Base-by-base conservation (phyloP, 2,797 vertebrate species). In the Tolypeutes matacus region DNA sequence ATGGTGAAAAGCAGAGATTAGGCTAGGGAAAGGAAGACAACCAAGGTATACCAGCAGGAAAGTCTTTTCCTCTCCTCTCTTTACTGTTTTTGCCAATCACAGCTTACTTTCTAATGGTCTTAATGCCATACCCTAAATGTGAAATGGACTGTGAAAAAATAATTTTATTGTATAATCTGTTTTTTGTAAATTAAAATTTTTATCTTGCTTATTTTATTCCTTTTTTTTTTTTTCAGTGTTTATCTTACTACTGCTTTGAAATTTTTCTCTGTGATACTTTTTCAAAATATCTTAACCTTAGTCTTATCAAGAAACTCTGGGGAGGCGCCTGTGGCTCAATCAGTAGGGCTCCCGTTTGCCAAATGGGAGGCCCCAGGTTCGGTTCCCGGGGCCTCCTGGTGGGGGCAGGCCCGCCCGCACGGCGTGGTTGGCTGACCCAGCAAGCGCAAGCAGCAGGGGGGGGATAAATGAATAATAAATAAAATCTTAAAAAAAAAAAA, bases 241-340 rank as follows among this genome's bases (percentile, higher is more conserved):
- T 73, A 31, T 93, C 53, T 76, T 92, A 81, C n/a, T 92, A 81
- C n/a, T 93, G 62, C 23, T 76, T 78, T n/a, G 89, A 90, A 95
- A 49, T 29, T 86, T 94, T 83, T 78, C 83, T 94, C 17, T 25
- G 25, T 70, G 46, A 91, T 21, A 60, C 42, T 70, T 88, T 93
- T 86, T 70, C n/a, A 88, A 67, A 96, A 36, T 91, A 86, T 70
- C 29, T 93, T 95, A 94, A 96, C 56, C 14, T 94, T 80, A 89
- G 58, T 91, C 64, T 94, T 89, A 69, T 20, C 90, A 58, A 93
- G 93, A 95, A 94, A 69, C 46, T 94, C 27, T 46, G n/a, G n/a
- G n/a, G n/a, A n/a, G n/a, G n/a, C n/a, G n/a, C n/a, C n/a, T n/a
- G n/a, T n/a, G n/a, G n/a, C n/a, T n/a, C n/a, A n/a, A n/a, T n/a